Evolutionary conservation across 2,113 vertebrate genomes (phyloP).

Genomic region (Dipodomys spectabilis): DNA sequence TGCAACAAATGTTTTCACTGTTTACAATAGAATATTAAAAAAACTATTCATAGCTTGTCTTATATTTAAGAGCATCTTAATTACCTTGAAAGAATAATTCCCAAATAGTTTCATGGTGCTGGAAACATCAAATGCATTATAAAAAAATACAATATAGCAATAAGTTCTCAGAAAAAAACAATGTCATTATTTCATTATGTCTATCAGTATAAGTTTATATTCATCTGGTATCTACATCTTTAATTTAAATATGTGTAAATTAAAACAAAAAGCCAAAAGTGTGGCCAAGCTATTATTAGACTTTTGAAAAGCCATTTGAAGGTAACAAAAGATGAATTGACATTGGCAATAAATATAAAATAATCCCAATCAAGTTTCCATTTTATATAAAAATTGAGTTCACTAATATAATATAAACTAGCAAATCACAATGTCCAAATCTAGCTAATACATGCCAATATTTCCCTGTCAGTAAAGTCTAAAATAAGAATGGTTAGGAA

Average conservation of each 20-base stretch:
- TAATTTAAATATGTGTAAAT: neutral
- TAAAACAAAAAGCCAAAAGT: conserved; percentile 58
- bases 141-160: no score
- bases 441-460: conserved; percentile 38
- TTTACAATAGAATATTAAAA: neutral
- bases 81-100: conserved; percentile 20
- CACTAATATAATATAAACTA: neutral
- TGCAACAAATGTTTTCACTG: neutral
- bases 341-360: conserved; percentile 42
- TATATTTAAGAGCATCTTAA: neutral
- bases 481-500: conserved; percentile 57
- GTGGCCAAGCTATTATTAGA: conserved; percentile 35
- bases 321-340: conserved; percentile 50
- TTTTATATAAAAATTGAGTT: neutral
- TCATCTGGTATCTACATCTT: neutral
- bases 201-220: neutral
- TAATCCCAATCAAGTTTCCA: conserved; percentile 63
- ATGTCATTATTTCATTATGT: neutral
- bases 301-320: conserved; percentile 25
- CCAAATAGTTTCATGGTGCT: neutral
- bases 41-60: neutral
- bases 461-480: neutral
- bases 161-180: no score
- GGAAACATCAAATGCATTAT: neutral
- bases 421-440: neutral